Evolutionary conservation across 2,113 vertebrate species (phyloP), one percentile per base, ranked within the genome.

Genomic region (Phaetusa simplex): DNA sequence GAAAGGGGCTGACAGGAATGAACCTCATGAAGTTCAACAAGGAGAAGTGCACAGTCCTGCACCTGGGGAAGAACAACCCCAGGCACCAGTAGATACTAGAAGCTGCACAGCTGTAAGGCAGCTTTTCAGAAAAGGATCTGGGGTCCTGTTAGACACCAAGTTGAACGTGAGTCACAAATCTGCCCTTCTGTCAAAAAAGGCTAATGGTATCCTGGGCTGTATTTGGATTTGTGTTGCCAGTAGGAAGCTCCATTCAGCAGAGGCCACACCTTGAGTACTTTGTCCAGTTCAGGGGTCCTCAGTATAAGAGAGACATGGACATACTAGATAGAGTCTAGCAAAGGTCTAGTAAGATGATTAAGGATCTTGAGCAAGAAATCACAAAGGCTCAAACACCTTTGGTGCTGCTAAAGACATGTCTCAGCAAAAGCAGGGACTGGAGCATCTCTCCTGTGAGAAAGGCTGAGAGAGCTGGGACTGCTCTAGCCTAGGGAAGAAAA

Each of bases 101-200:
- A 0, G 0, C 8, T 52, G 26, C 5, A 3, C 7, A 34, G 5
- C 19, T 56, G 29, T 29, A 95, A 76, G 19, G 7, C 17, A 38
- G 4, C 22, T 83, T 83, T 67, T n/a, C 67, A 89, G 72, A 66
- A 80, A 52, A 74, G 0, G 0, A 29, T 13, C 7, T 29, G 14
- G 3, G 3, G 8, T 65, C 21, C 21, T 7, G 0, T 14, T 27
- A 71, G 40, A 47, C 29, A 56, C 34, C 29, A 82, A 70, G 23
- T 11, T 6, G 17, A 70, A 79, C 2, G 19, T 5, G 8, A 91
- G 7, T 2, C 52, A 22, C 6, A n/a, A 2, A 52, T 62, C 9
- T 62, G 8, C 5, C 12, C 17, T 53, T 56, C 11, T 5, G 27
- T 3, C 21, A 79, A 61, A 90, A 40, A 50, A 9, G 18, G 13